Conservation (phyloP, 2,888 invertebrate species). For the Brenthis daphne region DNA sequence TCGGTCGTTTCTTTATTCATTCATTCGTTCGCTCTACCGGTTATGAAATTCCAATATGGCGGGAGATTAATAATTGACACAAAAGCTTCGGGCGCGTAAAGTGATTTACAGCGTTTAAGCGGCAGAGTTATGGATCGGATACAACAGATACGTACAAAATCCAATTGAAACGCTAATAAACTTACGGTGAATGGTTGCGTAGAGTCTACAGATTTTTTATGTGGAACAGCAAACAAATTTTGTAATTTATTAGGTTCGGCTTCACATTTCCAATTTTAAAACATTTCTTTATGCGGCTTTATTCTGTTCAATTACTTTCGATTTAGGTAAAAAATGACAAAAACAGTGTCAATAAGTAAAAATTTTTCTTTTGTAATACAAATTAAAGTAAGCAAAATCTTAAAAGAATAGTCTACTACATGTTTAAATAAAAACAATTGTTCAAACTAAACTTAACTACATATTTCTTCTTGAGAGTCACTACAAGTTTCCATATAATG, state of each 20-base stretch:
- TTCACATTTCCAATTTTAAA: too few species aligned
- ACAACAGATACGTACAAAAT: constrained; percentile 23
- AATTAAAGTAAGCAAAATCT: not conserved
- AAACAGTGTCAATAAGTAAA: not conserved
- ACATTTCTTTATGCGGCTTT: too few species aligned
- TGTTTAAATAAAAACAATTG: not conserved
- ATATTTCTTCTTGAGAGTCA: constrained; percentile 4
- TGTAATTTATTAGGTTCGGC: not conserved
- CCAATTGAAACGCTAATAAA: constrained; percentile 33
- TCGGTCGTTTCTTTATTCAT: constrained; percentile 28
- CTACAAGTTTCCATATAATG: constrained; percentile 20
- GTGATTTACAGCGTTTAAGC: constrained; percentile 33
- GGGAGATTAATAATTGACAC: constrained; percentile 34
- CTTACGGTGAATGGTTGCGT: constrained; percentile 21
- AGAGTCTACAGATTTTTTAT: not conserved
- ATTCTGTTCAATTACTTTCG: too few species aligned
- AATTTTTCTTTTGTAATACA: not conserved
- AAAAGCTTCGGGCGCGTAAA: constrained; percentile 34
- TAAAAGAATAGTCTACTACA: not conserved
- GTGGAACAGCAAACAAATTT: not conserved
- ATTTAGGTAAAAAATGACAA: too few species aligned
- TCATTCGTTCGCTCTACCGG: constrained; percentile 31
- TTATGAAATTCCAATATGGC: constrained; percentile 36
- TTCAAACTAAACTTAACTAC: not conserved
- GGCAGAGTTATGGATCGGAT: constrained; percentile 30